Percentiles rank a stretch among this genome's conserved stretches.
Evolutionary conservation across 2,797 vertebrate genomes (phyloP).

Genomic region (Sarcoramphus papa): DNA sequence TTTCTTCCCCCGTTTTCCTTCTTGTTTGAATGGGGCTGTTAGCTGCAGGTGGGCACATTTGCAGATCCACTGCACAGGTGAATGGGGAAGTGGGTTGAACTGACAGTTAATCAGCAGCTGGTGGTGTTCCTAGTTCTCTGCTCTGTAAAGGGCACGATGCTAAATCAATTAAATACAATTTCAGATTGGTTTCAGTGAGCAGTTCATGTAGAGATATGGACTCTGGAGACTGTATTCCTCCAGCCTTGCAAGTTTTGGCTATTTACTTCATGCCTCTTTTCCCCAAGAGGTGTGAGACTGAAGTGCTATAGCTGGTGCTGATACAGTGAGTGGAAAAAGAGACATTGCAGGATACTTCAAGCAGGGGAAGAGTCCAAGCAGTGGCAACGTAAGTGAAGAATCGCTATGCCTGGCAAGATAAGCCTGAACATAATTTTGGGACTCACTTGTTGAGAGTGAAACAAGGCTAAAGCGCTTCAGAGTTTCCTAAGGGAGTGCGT

Average conservation of each 20-base stretch:
- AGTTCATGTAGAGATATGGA: neutral
- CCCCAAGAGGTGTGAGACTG: neutral
- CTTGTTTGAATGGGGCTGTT: neutral
- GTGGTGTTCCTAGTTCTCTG: neutral
- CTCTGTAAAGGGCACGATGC: neutral
- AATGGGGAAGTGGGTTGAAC: neutral
- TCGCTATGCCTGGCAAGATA: neutral
- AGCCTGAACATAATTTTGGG: neutral
- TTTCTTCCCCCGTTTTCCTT: neutral
- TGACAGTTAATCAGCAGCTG: neutral
- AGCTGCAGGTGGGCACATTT: neutral
- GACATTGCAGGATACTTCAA: neutral
- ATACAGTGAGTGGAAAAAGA: neutral
- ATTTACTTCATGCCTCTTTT: neutral
- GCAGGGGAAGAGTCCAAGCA: neutral
- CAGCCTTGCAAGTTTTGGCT: neutral
- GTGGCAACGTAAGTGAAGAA: neutral
- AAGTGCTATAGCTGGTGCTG: neutral
- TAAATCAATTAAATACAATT: conserved; percentile 1
- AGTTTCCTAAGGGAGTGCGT: neutral
- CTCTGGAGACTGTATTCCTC: neutral
- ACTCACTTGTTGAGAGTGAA: neutral
- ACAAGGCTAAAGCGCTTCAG: neutral
- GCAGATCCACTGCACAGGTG: neutral
- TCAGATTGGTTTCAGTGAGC: neutral